A percentile compares a stretch with the other conserved stretches of the same genome.
These are phyloP conservation scores for Apotomis betuletana DNA, from an alignment of 2,888 invertebrate species.

Conservation along the genomic window DNA sequence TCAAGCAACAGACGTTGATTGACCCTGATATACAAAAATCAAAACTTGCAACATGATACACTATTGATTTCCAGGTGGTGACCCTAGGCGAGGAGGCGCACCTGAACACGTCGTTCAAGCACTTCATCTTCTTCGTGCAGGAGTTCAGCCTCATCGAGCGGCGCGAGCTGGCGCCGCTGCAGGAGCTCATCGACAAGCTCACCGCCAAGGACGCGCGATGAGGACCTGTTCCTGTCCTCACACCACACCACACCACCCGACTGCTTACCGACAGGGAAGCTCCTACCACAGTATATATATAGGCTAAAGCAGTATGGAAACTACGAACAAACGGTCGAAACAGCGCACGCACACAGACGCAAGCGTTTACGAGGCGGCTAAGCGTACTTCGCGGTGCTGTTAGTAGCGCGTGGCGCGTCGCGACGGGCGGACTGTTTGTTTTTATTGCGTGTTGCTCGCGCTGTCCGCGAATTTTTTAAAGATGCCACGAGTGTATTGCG, in stretches of 20 bases:
- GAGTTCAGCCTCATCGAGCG: conserved; percentile 99
- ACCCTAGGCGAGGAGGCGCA: conserved; percentile 99
- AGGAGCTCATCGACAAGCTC: conserved; percentile 98
- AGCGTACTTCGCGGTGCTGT: too few relatives aligned
- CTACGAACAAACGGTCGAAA: too few relatives aligned
- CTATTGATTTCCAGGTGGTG: conserved; percentile 84
- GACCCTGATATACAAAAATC: background rate
- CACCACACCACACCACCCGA: background rate
- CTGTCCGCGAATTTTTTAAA: too few relatives aligned
- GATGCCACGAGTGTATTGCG: too few relatives aligned
- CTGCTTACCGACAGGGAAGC: background rate
- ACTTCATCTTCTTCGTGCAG: conserved; percentile 99
- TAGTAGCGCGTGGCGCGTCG: too few relatives aligned
- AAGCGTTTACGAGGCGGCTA: too few relatives aligned
- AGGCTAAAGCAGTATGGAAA: too few relatives aligned
- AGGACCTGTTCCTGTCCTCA: conserved; percentile 55
- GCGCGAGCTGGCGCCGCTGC: conserved; percentile 97
- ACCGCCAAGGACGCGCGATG: conserved; percentile 95
- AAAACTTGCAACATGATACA: background rate
- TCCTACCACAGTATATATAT: too few relatives aligned
- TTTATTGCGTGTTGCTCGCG: too few relatives aligned
- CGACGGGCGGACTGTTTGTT: too few relatives aligned
- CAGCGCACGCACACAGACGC: too few relatives aligned
- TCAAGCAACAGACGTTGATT: too few relatives aligned
- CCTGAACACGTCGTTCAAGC: conserved; percentile 99